phyloP scores from a whole-genome alignment of 2,888 invertebrate species.

The Conomelus anceps region DNA sequence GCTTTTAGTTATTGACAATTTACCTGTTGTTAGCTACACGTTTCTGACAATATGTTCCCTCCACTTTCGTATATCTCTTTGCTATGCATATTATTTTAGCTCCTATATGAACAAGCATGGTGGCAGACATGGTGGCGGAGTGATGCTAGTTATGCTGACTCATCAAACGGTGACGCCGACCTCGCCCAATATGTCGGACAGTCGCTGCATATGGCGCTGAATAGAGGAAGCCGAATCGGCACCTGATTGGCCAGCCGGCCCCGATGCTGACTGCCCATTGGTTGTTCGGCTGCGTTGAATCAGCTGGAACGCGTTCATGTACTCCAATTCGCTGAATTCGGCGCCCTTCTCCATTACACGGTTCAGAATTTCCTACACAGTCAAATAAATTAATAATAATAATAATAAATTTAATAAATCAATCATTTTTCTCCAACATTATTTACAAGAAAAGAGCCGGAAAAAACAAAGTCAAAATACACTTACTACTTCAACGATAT shows the following conservation, averaged over 20 bases:
- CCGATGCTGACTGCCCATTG: conserved; percentile 23
- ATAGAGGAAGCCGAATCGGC: conserved; percentile 30
- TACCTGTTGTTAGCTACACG: too few species aligned
- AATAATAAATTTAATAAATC: neutral
- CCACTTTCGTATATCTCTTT: too few species aligned
- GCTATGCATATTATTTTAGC: too few species aligned
- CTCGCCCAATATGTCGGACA: conserved; percentile 79
- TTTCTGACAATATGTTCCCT: too few species aligned
- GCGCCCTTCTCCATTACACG: conserved; percentile 79
- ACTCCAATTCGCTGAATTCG: conserved; percentile 81
- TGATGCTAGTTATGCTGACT: neutral
- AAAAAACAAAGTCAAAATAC: too few species aligned
- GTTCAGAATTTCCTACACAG: conserved; percentile 69
- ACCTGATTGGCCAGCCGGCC: too few species aligned
- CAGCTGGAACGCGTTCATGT: conserved; percentile 75
- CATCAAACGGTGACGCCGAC: conserved; percentile 67
- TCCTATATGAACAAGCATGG: too few species aligned
- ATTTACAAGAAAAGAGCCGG: too few species aligned
- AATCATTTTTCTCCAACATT: too few species aligned
- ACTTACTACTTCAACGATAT: too few species aligned
- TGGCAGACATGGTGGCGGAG: too few species aligned
- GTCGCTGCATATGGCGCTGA: conserved; percentile 61
- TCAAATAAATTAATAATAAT: conserved; percentile 7
- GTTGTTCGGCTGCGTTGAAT: conserved; percentile 49
- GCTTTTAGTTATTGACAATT: too few species aligned